Evolutionary conservation across 2,888 invertebrate genomes (phyloP), one percentile per base, ranked within the genome.

Genomic region (Amorpha juglandis): DNA sequence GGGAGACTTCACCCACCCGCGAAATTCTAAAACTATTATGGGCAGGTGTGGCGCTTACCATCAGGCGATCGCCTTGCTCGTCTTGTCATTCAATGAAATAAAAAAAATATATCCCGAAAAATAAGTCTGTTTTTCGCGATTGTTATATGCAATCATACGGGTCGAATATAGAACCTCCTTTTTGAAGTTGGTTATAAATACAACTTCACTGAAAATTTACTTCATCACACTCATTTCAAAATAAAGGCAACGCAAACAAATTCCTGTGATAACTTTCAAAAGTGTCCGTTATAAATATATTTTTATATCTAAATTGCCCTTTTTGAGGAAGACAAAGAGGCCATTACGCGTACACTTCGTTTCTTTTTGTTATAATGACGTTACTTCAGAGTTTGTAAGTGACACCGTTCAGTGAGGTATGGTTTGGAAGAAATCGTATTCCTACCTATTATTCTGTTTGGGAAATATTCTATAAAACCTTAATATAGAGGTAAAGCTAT

Each of bases 361-460:
- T 71, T 69, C 72, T 74, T 70, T 58, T 80, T 78, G 74, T 80
- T 71, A 78, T 72, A 72, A 74, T 67, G 74, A 76, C 73, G 73
- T 72, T 71, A 69, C 71, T 74, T 71, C 64, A 67, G 71, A 76
- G 69, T 74, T 76, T 72, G 74, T 72, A 71, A 74, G 70, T 69
- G 73, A 73, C 72, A 74, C 68, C 70, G 64, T 42, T 63, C 42
- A 19, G 53, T 35, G 0, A 9, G 12, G 14, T 0, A n/a, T 55
- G 6, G 4, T 14, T 7, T n/a, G 6, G 16, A 50, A 19, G 50
- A 8, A 50, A 50, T 19, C 9, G 16, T 50, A 19, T 48, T 16
- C 8, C 6, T 48, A 7, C n/a, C 16, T 8, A 16, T n/a, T n/a
- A 50, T 16, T 50, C 14, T 50, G 8, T 50, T 16, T 50, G 1